Evolutionary conservation across 1,140 invertebrate genomes (phyloP), one percentile per base, ranked within the genome.

Genomic region (Lordiphosa stackelbergi): DNA sequence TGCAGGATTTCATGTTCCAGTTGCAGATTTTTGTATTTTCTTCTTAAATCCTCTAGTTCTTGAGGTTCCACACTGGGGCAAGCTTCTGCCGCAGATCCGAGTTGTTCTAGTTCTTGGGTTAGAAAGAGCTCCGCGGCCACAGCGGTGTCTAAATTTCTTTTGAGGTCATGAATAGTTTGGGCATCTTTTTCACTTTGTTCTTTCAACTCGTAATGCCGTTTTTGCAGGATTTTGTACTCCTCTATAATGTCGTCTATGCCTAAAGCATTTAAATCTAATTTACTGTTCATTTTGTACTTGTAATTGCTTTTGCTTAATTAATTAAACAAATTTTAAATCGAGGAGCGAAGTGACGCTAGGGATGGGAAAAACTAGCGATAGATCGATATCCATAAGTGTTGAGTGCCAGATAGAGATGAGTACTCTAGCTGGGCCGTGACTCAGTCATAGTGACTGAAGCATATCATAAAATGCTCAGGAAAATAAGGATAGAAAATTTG

Each of bases 91-190:
- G 59, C n/a, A 36, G 58, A 69, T 8, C 9, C 38, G 0, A 84
- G 12, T 1, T 87, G 75, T 6, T 87, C 85, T 9, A 87, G 59
- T 42, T 87, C 85, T 38, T 87, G 85, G 0, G 79, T 70, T 0
- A 87, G 47, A 54, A 86, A 87, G 0, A 41, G 37, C 46, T 86
- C 73, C 0, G 79, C 85, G 0, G 85, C 79, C 31, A 60, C 28
- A 0, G 85, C 65, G 1, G 85, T 87, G 11, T 87, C 83, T 47
- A 87, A 51, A 37, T 55, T 85, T 9, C 85, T 64, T 41, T 86
- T 87, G 0, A 87, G 64, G 10, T 87, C 84, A 13, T 87, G 48
- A n/a, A 87, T 83, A 8, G 68, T 62, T 22, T 87, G 85, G 0
- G 74, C 69, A 53, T 87, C 84, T 2, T 66, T 36, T n/a, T 87